Conservation (phyloP, 2,797 vertebrate species). For the Hippopotamyrus pictus region DNA sequence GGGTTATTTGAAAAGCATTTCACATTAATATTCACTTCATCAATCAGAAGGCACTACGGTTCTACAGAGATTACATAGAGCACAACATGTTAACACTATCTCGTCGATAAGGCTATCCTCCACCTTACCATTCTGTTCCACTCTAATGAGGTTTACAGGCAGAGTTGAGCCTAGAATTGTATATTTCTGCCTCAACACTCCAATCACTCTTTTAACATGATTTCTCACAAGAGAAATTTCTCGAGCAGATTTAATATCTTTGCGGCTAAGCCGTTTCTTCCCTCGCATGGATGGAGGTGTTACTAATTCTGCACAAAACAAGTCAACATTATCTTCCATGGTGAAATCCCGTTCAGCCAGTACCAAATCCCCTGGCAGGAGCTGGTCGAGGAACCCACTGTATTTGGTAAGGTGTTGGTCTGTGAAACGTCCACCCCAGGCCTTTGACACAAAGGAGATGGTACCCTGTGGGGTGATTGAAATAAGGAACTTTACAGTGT, state of each 20-base stretch:
- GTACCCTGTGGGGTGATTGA: conserved; percentile 13
- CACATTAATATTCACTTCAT: not conserved
- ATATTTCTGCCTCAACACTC: conserved; percentile 24
- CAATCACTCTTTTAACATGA: conserved; percentile 24
- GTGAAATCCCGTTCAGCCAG: not conserved
- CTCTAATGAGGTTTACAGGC: conserved; percentile 19
- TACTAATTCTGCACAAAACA: not conserved
- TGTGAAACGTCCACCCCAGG: conserved; percentile 18
- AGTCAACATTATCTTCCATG: not conserved
- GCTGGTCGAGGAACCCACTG: conserved; percentile 17
- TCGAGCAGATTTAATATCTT: conserved; percentile 21
- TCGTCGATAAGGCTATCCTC: conserved; percentile 9
- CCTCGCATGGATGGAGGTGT: not conserved
- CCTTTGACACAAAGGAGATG: conserved; percentile 24
- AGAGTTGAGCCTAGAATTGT: conserved; percentile 21
- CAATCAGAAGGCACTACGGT: conserved; percentile 10
- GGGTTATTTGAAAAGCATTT: not conserved
- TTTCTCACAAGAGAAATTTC: conserved; percentile 24
- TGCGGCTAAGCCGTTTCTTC: conserved; percentile 20
- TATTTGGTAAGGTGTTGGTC: conserved; percentile 15
- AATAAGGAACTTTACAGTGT: conserved; percentile 18
- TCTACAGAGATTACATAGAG: conserved; percentile 15
- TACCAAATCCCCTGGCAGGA: conserved; percentile 15
- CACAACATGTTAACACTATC: conserved; percentile 20
- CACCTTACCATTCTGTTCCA: conserved; percentile 18